These are phyloP conservation scores for Rhaphigaster nebulosa DNA, from an alignment of 2,888 invertebrate species.

Conservation along the genomic window DNA sequence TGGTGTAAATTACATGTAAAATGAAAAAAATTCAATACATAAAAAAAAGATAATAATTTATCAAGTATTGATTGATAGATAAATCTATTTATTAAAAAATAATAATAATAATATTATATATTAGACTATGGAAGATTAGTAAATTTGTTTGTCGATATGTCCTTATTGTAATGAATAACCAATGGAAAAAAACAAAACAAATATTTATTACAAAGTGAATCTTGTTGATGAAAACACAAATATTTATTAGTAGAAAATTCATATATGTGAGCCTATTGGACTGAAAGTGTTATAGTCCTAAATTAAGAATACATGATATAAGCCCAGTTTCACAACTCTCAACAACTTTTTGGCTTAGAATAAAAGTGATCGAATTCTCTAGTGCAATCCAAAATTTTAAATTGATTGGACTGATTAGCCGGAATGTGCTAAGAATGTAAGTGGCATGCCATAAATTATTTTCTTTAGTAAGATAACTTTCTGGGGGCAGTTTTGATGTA, in stretches of 20 bases:
- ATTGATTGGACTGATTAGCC: no score
- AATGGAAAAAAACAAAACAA: not conserved
- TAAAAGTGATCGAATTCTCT: no score
- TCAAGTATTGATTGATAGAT: not conserved
- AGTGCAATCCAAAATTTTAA: no score
- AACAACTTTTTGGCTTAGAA: no score
- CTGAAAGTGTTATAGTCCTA: no score
- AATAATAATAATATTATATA: not conserved
- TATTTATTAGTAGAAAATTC: not conserved
- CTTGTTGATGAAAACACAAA: not conserved
- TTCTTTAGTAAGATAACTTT: no score
- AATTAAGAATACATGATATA: no score
- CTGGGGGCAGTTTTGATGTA: no score
- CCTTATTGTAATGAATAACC: not conserved
- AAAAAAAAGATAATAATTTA: not conserved
- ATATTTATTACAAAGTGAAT: not conserved
- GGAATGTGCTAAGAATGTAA: no score
- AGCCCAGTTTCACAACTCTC: no score
- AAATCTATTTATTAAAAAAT: not conserved
- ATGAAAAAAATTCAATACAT: not conserved
- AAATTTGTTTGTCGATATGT: not conserved
- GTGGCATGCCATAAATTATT: no score
- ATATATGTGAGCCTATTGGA: no score
- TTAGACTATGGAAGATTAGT: not conserved
- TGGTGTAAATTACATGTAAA: not conserved